Percentiles rank a stretch among this genome's conserved stretches.
Evolutionary conservation across 2,113 vertebrate genomes (phyloP).

Genomic region (Benthochromis sp.): DNA sequence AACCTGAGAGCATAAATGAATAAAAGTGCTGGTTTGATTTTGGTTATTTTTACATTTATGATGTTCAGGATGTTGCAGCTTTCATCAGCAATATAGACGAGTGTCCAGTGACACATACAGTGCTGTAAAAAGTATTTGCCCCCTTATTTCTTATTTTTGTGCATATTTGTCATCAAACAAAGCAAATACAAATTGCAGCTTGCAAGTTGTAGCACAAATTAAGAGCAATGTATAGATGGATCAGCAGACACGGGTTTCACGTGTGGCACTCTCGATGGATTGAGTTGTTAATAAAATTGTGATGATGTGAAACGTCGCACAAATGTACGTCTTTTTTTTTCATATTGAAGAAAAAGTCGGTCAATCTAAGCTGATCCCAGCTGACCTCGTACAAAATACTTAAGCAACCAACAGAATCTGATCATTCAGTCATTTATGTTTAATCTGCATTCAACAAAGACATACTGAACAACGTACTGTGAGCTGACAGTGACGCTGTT

Average conservation of each 20-base stretch:
- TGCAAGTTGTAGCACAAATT: background rate
- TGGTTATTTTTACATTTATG: background rate
- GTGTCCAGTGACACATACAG: background rate
- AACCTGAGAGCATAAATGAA: background rate
- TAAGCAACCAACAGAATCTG: background rate
- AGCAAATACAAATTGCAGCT: background rate
- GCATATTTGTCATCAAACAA: background rate
- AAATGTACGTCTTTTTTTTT: background rate
- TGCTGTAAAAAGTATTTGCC: accelerated
- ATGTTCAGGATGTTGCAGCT: background rate
- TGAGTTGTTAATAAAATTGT: background rate
- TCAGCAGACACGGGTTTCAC: background rate
- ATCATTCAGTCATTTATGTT: background rate
- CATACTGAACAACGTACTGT: accelerated
- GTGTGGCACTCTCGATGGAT: background rate
- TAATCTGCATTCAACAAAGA: background rate
- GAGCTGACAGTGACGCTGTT: background rate
- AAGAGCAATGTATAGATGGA: background rate
- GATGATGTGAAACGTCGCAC: background rate
- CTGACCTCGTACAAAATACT: background rate
- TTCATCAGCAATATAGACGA: background rate
- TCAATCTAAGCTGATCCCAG: background rate
- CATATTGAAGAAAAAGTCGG: background rate
- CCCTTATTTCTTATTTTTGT: background rate
- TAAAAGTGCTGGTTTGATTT: background rate